A percentile compares a stretch with the other conserved stretches of the same genome.
Conservation (phyloP, 92 coral and sea anemone genomes). For the Palythoa heliodiscus region DNA sequence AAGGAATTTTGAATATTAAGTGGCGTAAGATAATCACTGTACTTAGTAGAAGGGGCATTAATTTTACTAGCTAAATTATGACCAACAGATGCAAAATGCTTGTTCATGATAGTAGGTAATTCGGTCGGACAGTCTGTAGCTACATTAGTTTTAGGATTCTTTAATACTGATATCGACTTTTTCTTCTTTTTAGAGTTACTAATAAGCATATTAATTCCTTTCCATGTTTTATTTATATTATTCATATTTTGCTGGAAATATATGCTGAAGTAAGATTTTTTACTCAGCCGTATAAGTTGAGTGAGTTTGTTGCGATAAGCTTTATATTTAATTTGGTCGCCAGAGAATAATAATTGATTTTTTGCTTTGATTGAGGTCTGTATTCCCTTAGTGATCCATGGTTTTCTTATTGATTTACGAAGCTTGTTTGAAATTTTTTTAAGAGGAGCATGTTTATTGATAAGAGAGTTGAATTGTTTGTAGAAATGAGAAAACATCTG, state of each 20-base stretch:
- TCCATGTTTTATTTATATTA: constrained; percentile 42
- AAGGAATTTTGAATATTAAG: constrained; percentile 15
- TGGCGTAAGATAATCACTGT: constrained; percentile 37
- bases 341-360: constrained; percentile 46
- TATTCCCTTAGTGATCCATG: constrained; percentile 28
- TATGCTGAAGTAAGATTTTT: constrained; percentile 41
- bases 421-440: constrained; percentile 44
- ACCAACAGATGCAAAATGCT: constrained; percentile 37
- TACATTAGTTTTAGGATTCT: constrained; percentile 35
- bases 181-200: constrained; percentile 40
- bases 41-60: constrained; percentile 41
- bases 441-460: constrained; percentile 45
- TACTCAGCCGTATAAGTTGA: constrained; percentile 47
- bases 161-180: constrained; percentile 39
- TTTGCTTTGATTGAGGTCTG: constrained; percentile 39
- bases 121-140: constrained; percentile 42
- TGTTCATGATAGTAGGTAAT: constrained; percentile 38
- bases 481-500: constrained; percentile 46
- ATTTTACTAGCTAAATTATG: constrained; percentile 27
- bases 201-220: constrained; percentile 45
- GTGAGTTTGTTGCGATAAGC: constrained; percentile 49
- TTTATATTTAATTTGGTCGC: constrained; percentile 48
- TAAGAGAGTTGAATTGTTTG: constrained; percentile 48
- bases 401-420: constrained; percentile 28
- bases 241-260: constrained; percentile 45